Conservation (phyloP, 2,888 invertebrate species). For the Hedychridium roseum region DNA sequence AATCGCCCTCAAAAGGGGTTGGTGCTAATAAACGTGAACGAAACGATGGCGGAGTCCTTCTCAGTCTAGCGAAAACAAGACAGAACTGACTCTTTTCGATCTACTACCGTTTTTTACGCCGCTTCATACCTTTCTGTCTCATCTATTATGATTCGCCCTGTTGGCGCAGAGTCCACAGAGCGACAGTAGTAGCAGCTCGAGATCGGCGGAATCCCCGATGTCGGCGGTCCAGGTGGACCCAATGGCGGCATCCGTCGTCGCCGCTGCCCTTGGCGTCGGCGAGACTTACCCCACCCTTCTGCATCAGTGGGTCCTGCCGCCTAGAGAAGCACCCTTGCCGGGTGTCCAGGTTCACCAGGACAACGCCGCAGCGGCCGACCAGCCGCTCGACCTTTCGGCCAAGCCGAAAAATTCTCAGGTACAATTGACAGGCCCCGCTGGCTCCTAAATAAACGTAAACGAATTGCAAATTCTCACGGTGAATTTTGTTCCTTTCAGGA, state of each 20-base stretch:
- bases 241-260: conserved; percentile 75
- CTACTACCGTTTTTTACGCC: too few relatives aligned
- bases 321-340: conserved; percentile 65
- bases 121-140: too few relatives aligned
- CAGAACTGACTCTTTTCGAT: too few relatives aligned
- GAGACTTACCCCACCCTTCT: conserved; percentile 65
- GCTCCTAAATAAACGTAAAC: not conserved
- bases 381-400: conserved; percentile 87
- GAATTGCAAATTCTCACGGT: too few relatives aligned
- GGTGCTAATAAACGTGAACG: too few relatives aligned
- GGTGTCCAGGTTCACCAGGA: conserved; percentile 58
- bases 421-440: too few relatives aligned
- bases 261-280: conserved; percentile 74
- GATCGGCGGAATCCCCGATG: conserved; percentile 63
- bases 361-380: conserved; percentile 68
- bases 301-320: conserved; percentile 61
- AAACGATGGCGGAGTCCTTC: too few relatives aligned
- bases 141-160: too few relatives aligned
- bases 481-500: conserved; percentile 45
- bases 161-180: conserved; percentile 62
- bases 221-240: conserved; percentile 63
- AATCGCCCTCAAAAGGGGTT: too few relatives aligned
- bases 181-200: conserved; percentile 62
- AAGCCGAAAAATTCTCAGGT: conserved; percentile 70
- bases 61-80: too few relatives aligned